phyloP scores from a whole-genome alignment of 1,140 invertebrate species.

The Drosophila takahashii region DNA sequence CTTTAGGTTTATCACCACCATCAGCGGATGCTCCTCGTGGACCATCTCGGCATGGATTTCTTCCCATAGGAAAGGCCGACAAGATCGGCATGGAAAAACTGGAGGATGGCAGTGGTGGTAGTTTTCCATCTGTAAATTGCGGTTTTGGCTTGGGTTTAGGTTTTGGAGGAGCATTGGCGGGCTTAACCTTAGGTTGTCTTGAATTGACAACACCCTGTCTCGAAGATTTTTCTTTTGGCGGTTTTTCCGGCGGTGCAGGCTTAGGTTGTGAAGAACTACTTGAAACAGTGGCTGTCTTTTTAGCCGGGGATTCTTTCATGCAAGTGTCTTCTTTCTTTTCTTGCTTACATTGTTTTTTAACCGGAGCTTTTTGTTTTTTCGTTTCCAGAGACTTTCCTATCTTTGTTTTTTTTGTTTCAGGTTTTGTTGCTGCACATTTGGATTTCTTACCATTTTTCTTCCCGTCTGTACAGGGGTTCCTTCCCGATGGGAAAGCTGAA shows the following conservation, averaged over 20 bases:
- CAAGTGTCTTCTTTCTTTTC: neutral
- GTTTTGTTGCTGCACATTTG: neutral
- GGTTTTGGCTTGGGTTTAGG: too few species aligned
- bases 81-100: neutral
- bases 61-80: constrained; percentile 13
- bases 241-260: neutral
- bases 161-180: neutral
- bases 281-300: neutral
- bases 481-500: constrained; percentile 1
- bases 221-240: neutral
- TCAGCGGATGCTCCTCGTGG: neutral
- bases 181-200: neutral
- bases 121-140: neutral
- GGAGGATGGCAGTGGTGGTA: neutral
- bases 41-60: constrained; percentile 30
- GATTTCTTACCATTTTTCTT: neutral
- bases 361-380: neutral
- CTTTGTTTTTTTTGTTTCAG: neutral
- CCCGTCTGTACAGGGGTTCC: constrained; percentile 3
- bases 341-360: neutral
- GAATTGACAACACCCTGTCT: neutral
- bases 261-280: neutral
- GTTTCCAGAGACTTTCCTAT: neutral
- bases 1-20: neutral
- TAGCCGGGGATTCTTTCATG: neutral